phyloP scores from a whole-genome alignment of 1,140 invertebrate genomes.

The Drosophila tani region DNA sequence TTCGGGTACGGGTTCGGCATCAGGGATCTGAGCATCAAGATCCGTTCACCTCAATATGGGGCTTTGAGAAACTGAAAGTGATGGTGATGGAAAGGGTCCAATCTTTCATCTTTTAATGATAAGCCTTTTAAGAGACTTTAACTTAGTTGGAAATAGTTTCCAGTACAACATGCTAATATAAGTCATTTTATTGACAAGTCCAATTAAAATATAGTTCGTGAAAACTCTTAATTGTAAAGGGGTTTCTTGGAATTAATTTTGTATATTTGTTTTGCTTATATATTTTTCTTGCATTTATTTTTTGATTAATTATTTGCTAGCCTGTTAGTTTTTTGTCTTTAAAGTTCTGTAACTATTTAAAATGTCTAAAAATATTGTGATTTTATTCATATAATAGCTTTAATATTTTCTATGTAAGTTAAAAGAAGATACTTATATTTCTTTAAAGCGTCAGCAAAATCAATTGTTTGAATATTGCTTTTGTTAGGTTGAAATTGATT shows the following conservation, averaged over 20 bases:
- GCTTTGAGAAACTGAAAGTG: constrained; percentile 5
- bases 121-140: not conserved
- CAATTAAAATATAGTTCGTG: too few relatives aligned
- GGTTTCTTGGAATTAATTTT: not conserved
- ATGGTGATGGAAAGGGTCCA: constrained; percentile 14
- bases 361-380: not conserved
- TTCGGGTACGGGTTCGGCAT: constrained; percentile 18
- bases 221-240: too few relatives aligned
- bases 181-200: too few relatives aligned
- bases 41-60: constrained; percentile 13
- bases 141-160: not conserved
- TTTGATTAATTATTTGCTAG: not conserved
- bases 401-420: not conserved
- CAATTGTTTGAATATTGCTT: too few relatives aligned
- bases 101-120: constrained; percentile 4
- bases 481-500: too few relatives aligned
- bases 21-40: constrained; percentile 4
- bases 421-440: too few relatives aligned
- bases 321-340: too few relatives aligned
- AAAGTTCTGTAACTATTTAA: not conserved
- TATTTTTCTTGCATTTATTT: not conserved
- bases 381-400: not conserved
- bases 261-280: too few relatives aligned
- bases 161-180: not conserved
- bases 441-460: too few relatives aligned